Evolutionary conservation across 2,797 vertebrate species (phyloP).

Genomic region (Acridotheres tristis): DNA sequence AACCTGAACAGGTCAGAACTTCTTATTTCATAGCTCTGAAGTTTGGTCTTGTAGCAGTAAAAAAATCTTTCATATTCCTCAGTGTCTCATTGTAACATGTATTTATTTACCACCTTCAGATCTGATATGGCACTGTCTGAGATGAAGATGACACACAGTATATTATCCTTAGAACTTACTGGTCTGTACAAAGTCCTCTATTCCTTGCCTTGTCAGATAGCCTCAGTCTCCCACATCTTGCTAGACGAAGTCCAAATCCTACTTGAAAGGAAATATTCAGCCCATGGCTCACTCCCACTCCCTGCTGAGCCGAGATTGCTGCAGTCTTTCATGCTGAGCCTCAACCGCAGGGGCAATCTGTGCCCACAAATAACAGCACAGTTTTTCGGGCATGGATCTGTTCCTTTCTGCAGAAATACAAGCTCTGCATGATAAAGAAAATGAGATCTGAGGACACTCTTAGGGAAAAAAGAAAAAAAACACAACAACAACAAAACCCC

Average conservation of each 20-base stretch:
- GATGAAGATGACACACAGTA: background rate
- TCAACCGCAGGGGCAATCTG: background rate
- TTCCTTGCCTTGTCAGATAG: background rate
- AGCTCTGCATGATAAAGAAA: accelerated
- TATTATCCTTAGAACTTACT: background rate
- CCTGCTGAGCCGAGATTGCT: background rate
- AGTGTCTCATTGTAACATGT: background rate
- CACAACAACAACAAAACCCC: background rate
- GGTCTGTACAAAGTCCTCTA: background rate
- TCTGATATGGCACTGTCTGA: background rate
- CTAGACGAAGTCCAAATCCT: background rate
- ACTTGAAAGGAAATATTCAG: background rate
- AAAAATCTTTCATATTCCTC: background rate
- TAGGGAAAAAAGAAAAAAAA: background rate
- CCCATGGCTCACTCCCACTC: background rate
- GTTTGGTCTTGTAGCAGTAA: background rate
- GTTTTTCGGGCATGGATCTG: background rate
- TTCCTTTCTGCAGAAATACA: background rate
- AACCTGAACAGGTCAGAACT: background rate
- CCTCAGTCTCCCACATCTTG: background rate
- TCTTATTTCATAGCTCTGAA: background rate
- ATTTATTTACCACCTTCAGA: background rate
- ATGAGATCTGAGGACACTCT: background rate
- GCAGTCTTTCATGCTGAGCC: background rate
- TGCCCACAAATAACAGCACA: background rate